Conservation (phyloP, 2,888 invertebrate genomes). For the Drosophila crucigera region DNA sequence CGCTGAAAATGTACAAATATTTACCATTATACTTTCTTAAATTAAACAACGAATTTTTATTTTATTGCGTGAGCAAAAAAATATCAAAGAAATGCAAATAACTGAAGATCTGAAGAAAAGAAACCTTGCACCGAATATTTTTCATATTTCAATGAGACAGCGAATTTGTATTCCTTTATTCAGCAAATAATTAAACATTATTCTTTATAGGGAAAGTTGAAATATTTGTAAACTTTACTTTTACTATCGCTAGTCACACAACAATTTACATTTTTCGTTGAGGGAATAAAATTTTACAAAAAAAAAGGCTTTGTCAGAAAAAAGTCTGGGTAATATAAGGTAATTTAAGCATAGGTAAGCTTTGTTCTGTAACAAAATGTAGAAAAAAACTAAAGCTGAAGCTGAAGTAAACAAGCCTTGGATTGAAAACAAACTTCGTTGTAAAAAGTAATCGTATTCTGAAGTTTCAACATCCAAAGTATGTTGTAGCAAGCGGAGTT, state of each 20-base stretch:
- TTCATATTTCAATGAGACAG: background rate
- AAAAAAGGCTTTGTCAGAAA: background rate
- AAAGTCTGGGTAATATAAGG: conserved; percentile 9
- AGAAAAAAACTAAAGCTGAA: background rate
- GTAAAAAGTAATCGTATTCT: conserved; percentile 4
- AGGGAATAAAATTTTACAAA: conserved; percentile 5
- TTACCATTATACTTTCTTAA: conserved; percentile 6
- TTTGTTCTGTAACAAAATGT: background rate
- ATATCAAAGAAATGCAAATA: conserved; percentile 4
- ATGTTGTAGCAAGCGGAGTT: background rate
- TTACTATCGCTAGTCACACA: background rate
- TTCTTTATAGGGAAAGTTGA: background rate
- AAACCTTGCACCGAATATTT: conserved; percentile 7
- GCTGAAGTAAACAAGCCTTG: conserved; percentile 14
- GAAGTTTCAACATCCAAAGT: background rate
- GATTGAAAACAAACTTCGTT: background rate
- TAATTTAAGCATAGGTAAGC: conserved; percentile 7
- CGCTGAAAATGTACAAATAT: conserved; percentile 16
- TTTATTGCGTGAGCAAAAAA: conserved; percentile 2
- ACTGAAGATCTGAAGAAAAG: background rate
- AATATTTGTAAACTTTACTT: background rate
- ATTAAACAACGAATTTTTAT: conserved; percentile 9
- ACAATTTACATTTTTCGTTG: background rate
- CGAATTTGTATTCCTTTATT: background rate
- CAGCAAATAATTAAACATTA: background rate